Conservation (phyloP, 1,140 invertebrate species). For the Popillia japonica region DNA sequence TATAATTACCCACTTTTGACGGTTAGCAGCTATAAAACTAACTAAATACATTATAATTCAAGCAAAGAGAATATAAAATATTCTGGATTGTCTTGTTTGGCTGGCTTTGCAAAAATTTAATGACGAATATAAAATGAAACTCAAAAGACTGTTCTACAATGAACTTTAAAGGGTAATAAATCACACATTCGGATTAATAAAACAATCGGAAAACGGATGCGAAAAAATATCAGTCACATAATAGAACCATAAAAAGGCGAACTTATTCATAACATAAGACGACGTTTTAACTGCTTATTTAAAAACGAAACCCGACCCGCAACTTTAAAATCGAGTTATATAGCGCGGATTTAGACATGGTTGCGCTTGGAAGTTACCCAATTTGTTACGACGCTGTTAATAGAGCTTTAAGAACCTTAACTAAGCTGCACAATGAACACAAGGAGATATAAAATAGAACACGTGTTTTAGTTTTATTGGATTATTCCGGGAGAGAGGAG, state of each 20-base stretch:
- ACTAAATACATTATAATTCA: too few relatives aligned
- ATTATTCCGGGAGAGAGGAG: slow-evolving; percentile 40
- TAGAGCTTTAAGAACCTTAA: slow-evolving; percentile 32
- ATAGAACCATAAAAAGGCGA: slow-evolving; percentile 3
- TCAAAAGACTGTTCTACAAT: background rate
- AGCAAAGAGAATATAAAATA: too few relatives aligned
- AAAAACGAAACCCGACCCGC: slow-evolving; percentile 31
- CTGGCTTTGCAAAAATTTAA: background rate
- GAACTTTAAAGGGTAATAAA: background rate
- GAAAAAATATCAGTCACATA: slow-evolving; percentile 17
- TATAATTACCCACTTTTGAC: too few relatives aligned
- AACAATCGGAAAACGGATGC: background rate
- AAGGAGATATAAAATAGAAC: slow-evolving; percentile 38
- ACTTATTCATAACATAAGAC: slow-evolving; percentile 19
- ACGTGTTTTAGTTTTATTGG: slow-evolving; percentile 41
- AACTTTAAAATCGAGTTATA: slow-evolving; percentile 34
- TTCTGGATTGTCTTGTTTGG: background rate
- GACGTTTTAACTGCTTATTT: slow-evolving; percentile 30
- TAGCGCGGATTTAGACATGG: slow-evolving; percentile 40
- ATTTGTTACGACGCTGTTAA: slow-evolving; percentile 43
- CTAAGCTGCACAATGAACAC: slow-evolving; percentile 41
- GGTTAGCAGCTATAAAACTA: too few relatives aligned
- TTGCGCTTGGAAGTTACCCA: slow-evolving; percentile 41
- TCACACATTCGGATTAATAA: background rate
- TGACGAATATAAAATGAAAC: background rate